Percentiles rank a stretch among this genome's conserved stretches.
Evolutionary conservation across 2,888 invertebrate genomes (phyloP).

Genomic region (Thera obeliscata): DNA sequence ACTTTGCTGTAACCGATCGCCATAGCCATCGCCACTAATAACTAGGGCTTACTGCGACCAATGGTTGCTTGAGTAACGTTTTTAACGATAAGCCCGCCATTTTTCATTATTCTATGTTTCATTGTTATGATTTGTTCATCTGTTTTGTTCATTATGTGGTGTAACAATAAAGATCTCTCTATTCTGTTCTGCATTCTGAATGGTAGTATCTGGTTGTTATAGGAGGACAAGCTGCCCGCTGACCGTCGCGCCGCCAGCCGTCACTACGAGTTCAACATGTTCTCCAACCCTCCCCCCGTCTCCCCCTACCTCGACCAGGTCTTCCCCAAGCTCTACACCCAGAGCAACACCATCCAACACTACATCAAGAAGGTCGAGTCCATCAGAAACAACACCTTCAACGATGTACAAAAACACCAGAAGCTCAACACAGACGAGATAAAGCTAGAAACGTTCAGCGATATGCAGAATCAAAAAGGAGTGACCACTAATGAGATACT

Average conservation of each 20-base stretch:
- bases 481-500: constrained; percentile 53
- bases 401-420: constrained; percentile 32
- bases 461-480: constrained; percentile 48
- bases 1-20: too few species aligned
- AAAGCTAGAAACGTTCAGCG: constrained; percentile 53
- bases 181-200: too few species aligned
- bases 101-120: too few species aligned
- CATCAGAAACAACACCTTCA: constrained; percentile 27
- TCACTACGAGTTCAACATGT: constrained; percentile 58
- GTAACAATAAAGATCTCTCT: too few species aligned
- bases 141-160: too few species aligned
- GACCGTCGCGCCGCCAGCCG: constrained; percentile 57
- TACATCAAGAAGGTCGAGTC: constrained; percentile 45
- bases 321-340: constrained; percentile 59
- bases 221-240: constrained; percentile 59
- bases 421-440: constrained; percentile 34
- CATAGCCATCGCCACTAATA: too few species aligned
- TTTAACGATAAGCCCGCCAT: too few species aligned
- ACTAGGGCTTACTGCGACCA: too few species aligned
- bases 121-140: too few species aligned
- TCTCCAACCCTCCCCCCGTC: constrained; percentile 54
- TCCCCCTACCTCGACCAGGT: constrained; percentile 49
- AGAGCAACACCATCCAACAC: constrained; percentile 40
- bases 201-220: neutral
- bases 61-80: too few species aligned